Evolutionary conservation across 1,140 invertebrate species (phyloP).

Genomic region (Aphis craccivora): DNA sequence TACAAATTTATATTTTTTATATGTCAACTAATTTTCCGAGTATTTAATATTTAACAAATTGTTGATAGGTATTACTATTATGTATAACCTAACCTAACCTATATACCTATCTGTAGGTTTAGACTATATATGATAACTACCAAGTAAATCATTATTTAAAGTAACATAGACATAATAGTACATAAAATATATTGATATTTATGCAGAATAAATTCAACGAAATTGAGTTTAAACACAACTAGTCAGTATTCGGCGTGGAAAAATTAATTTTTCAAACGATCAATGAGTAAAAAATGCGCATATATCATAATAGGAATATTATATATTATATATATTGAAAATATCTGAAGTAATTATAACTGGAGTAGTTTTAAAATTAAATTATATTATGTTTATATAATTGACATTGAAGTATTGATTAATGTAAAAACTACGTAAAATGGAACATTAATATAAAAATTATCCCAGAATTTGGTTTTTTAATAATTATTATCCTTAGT

Average conservation of each 20-base stretch:
- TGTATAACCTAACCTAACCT: no score
- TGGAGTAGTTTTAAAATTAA: background rate
- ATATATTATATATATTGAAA: background rate
- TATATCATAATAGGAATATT: background rate
- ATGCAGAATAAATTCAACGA: background rate
- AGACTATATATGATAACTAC: background rate
- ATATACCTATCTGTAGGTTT: background rate
- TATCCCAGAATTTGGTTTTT: background rate
- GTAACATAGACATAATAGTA: background rate
- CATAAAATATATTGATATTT: background rate
- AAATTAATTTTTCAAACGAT: background rate
- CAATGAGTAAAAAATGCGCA: background rate
- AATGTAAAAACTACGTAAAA: background rate
- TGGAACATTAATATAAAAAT: background rate
- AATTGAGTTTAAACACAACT: background rate
- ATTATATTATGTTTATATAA: background rate
- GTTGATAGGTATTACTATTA: no score
- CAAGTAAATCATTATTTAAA: background rate
- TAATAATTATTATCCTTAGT: background rate
- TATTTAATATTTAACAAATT: background rate
- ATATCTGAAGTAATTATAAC: background rate
- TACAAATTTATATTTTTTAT: background rate
- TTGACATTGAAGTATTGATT: background rate
- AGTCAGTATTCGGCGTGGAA: background rate
- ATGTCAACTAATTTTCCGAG: background rate